Evolutionary conservation across 2,888 invertebrate genomes (phyloP).

Genomic region (Ormia ochracea): DNA sequence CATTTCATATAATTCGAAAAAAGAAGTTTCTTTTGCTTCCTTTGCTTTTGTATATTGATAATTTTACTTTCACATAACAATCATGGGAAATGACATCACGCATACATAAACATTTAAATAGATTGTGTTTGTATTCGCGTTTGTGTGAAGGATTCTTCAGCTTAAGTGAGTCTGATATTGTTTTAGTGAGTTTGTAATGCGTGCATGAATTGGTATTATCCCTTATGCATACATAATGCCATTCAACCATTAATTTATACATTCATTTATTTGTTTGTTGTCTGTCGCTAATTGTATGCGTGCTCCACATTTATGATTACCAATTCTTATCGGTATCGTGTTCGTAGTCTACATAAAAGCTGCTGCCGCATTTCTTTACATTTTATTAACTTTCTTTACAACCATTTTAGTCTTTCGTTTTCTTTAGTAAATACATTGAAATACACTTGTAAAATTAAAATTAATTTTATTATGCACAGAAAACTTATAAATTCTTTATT

Average conservation of each 20-base stretch:
- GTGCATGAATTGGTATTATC: background rate
- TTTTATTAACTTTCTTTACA: background rate
- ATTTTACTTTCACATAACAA: conserved; percentile 40
- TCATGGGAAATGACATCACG: background rate
- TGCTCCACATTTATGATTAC: conserved; percentile 62
- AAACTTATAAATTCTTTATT: too few relatives aligned
- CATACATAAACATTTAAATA: conserved; percentile 9
- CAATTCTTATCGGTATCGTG: conserved; percentile 29
- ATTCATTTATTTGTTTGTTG: conserved; percentile 30
- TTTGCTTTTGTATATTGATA: conserved; percentile 36
- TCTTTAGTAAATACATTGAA: background rate
- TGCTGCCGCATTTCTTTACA: background rate
- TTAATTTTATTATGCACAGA: too few relatives aligned
- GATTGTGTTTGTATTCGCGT: too few relatives aligned
- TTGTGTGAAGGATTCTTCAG: conserved; percentile 14
- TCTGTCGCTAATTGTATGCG: conserved; percentile 63
- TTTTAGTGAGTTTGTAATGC: background rate
- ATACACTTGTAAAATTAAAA: background rate
- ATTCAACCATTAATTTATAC: conserved; percentile 10
- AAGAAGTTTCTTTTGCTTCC: background rate
- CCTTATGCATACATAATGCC: conserved; percentile 29
- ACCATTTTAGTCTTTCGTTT: background rate
- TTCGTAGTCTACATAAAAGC: background rate
- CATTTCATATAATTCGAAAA: background rate
- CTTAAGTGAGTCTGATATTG: background rate